Base-by-base conservation (phyloP, 2,888 invertebrate species). In the Acrobasis consociella region DNA sequence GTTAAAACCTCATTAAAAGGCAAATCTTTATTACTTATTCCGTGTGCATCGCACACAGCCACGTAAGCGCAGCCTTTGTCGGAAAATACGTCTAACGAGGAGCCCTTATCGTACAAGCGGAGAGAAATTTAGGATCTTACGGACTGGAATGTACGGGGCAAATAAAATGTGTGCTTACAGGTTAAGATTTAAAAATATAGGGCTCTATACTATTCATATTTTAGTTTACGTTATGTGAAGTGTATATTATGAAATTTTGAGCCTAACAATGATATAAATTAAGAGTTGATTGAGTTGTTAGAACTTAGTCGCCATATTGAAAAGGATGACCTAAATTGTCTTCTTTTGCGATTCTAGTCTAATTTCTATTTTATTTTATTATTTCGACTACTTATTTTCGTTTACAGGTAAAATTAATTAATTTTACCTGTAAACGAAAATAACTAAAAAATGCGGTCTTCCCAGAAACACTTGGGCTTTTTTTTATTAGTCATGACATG, bases 1-100 rank as follows among this genome's bases (percentile, higher is more conserved):
- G 74, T 79, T 76, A 74, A 76, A 77, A 72, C 71, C 75, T 81
- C 78, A 80, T 83, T 82, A 81, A 78, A 82, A 76, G 74, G 75
- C 73, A 79, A 79, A 78, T 69, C 72, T 74, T 77, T 78, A 81
- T 76, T 77, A 75, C 74, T 78, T 73, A 79, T 82, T 81, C 78
- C 69, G 68, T 77, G 75, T 77, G 75, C 67, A 53, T 65, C 64
- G 65, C 70, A 39, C 69, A 67, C 67, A 67, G 72, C 63, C 66
- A 67, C 65, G 69, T 64, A 67, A 67, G 59, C 64, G 67, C 67
- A 70, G 42, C 56, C 17, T 56, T 56, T 42, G 56, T 56, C 16
- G 42, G 42, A 22, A 56, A 56, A 56, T 69, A 69, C 72, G 71
- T 72, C 52, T 50, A 60, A 60, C 50, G 59, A 50, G 42, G 38